A percentile compares a stretch with the other conserved stretches of the same genome.
Evolutionary conservation across 1,140 invertebrate species (phyloP).

Genomic region (Kradibia gibbosae): DNA sequence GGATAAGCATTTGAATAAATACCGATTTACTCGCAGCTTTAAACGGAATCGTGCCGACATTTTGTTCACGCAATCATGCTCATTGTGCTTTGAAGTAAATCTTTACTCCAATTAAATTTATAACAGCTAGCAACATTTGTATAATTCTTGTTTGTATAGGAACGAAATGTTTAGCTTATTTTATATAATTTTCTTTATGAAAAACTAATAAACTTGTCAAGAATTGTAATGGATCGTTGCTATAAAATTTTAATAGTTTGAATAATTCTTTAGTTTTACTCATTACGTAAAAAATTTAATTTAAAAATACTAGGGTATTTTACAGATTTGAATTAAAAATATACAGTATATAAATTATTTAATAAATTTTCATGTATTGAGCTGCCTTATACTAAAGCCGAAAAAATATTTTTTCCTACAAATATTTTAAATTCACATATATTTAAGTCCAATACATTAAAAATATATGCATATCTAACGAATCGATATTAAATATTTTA

Average conservation of each 20-base stretch:
- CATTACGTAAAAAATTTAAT: constrained; percentile 23
- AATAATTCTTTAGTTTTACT: constrained; percentile 16
- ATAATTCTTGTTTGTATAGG: constrained; percentile 16
- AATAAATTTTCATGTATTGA: background rate
- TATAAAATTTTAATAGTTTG: constrained; percentile 16
- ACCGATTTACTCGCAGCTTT: background rate
- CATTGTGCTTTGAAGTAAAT: background rate
- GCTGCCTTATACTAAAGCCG: background rate
- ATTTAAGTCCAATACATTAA: background rate
- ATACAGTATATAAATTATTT: no score
- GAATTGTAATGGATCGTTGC: constrained; percentile 21
- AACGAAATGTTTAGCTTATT: constrained; percentile 9
- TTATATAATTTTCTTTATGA: constrained; percentile 13
- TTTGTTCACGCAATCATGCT: background rate
- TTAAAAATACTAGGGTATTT: constrained; percentile 6
- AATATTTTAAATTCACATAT: background rate
- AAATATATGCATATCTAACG: background rate
- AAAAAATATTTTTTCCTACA: constrained; percentile 1
- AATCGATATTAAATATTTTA: background rate
- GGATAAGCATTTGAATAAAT: background rate
- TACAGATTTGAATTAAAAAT: background rate
- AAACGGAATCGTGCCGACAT: background rate
- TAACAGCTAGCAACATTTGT: background rate
- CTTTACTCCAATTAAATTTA: constrained; percentile 7
- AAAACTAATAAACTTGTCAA: constrained; percentile 21